These are phyloP conservation scores for Dicyrtoma fusca DNA, from an alignment of 2,888 invertebrate species.

Conservation along the genomic window DNA sequence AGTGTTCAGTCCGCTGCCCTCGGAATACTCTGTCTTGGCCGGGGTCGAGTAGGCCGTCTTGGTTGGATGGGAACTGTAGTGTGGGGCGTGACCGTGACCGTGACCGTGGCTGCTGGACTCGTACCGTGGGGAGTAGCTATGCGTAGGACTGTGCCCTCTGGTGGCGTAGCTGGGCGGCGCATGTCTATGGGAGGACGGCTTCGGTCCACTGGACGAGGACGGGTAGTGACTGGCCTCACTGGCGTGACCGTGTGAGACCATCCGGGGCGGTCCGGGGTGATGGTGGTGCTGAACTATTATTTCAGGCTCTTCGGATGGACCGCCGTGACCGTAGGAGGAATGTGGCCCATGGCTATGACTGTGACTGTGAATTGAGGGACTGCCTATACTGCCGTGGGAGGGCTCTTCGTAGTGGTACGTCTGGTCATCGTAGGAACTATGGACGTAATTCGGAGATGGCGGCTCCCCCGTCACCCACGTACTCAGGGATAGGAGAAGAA, in stretches of 20 bases:
- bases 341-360: neutral
- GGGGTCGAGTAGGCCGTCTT: neutral
- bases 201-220: neutral
- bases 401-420: slow-evolving; percentile 7
- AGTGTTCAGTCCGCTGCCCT: neutral
- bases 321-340: neutral
- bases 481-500: neutral
- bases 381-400: neutral
- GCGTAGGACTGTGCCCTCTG: too few species aligned
- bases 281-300: slow-evolving; percentile 21
- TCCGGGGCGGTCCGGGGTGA: neutral
- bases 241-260: neutral
- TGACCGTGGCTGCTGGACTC: neutral
- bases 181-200: neutral
- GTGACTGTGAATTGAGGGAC: neutral
- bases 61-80: neutral
- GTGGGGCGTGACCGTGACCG: neutral
- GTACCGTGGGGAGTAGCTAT: neutral
- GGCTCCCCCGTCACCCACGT: neutral
- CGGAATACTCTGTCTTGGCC: neutral
- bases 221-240: neutral
- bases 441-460: neutral
- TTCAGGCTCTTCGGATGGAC: slow-evolving; percentile 10
- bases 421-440: slow-evolving; percentile 24
- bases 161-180: too few species aligned